A percentile compares a stretch with the other conserved stretches of the same genome.
These are phyloP conservation scores for Urophycis tenuis DNA, from an alignment of 2,797 vertebrate genomes.

Conservation along the genomic window DNA sequence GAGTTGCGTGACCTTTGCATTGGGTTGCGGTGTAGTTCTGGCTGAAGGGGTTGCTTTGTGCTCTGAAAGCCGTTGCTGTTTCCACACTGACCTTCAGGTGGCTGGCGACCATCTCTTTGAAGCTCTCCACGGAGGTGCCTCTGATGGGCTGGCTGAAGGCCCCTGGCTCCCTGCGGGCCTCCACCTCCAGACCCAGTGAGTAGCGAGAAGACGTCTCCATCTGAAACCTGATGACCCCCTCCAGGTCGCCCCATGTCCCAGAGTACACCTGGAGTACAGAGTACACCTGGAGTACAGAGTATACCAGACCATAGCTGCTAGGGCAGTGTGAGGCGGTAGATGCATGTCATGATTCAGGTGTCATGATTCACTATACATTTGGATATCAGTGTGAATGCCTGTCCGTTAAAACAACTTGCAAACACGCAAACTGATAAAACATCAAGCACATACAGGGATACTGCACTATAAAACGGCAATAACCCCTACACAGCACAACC, in stretches of 20 bases:
- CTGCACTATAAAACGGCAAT: too few species aligned
- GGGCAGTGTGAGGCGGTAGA: not conserved
- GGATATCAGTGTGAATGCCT: not conserved
- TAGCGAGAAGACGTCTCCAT: slow-evolving; percentile 82
- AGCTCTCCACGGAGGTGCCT: slow-evolving; percentile 95
- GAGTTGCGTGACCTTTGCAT: not conserved
- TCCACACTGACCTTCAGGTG: slow-evolving; percentile 79
- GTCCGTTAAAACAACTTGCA: too few species aligned
- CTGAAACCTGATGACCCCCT: slow-evolving; percentile 92
- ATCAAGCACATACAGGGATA: not conserved
- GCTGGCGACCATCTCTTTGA: slow-evolving; percentile 92
- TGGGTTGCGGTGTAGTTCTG: not conserved
- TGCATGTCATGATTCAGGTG: not conserved
- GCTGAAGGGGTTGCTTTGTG: not conserved
- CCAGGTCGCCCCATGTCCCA: slow-evolving; percentile 89
- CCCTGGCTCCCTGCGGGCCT: slow-evolving; percentile 78
- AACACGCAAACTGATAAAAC: not conserved
- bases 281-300: slow-evolving; percentile 39
- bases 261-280: slow-evolving; percentile 82
- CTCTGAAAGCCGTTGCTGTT: not conserved
- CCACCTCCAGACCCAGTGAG: slow-evolving; percentile 82
- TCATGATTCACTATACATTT: not conserved
- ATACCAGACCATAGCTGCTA: not conserved
- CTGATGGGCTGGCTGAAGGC: slow-evolving; percentile 89
- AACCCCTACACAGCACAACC: not conserved